phyloP scores from a whole-genome alignment of 2,797 vertebrate species.

The Aplochiton taeniatus region DNA sequence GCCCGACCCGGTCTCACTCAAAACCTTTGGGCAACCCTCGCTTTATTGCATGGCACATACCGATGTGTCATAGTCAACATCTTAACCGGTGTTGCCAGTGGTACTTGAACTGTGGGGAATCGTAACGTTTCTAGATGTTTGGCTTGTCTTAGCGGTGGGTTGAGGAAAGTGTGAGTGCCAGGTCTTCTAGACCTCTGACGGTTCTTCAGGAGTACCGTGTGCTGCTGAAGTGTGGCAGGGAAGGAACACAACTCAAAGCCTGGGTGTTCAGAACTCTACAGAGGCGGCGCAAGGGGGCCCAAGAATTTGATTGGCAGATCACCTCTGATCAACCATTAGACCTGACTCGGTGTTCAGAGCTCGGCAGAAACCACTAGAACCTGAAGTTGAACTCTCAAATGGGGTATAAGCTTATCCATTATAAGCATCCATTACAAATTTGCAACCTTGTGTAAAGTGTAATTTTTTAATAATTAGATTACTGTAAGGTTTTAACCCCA shows the following conservation, averaged over 20 bases:
- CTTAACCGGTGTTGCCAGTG: no score
- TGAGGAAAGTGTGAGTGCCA: constrained; percentile 9
- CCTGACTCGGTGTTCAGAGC: no score
- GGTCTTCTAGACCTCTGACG: constrained; percentile 34
- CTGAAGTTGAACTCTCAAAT: no score
- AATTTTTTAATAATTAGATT: no score
- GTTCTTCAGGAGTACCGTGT: constrained; percentile 25
- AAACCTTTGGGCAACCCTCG: background rate
- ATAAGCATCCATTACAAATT: no score
- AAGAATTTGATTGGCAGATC: background rate
- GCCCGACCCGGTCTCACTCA: constrained; percentile 7
- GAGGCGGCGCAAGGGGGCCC: background rate
- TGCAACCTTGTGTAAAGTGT: no score
- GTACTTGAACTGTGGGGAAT: background rate
- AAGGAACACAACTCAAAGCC: background rate
- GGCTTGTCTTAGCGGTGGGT: constrained; percentile 11
- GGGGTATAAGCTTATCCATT: no score
- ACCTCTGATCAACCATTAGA: no score
- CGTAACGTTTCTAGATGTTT: background rate
- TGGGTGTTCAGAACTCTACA: no score
- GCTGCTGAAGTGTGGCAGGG: constrained; percentile 19
- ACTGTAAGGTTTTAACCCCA: no score
- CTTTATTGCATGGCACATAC: background rate
- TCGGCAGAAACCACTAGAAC: no score
- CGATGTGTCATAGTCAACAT: no score